Evolutionary conservation across 2,888 invertebrate species (phyloP), one percentile per base, ranked within the genome.

Genomic region (Drosophila putrida): DNA sequence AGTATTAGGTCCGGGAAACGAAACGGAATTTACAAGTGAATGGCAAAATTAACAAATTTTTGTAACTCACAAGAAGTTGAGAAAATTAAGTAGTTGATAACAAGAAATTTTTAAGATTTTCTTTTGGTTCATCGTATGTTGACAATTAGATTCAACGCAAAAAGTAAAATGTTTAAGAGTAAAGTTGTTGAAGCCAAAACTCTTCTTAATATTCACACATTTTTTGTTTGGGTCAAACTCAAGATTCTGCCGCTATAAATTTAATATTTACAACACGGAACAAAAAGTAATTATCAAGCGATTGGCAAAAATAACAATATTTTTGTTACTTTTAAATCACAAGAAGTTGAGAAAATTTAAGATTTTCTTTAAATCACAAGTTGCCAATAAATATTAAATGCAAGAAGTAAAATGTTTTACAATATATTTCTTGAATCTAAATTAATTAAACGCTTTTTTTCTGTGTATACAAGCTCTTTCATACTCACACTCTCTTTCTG

Each of bases 41-140:
- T 25, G 36, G 5, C 4, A 46, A 65, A 65, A 61, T 65, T 69
- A 54, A 41, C 64, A 31, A 20, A 25, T 39, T 36, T 39, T 41
- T 11, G 36, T 47, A 47, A 10, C n/a, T 41, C 8, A n/a, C 39
- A 44, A 31, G 4, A 27, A 6, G 25, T 15, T 59, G 53, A 10
- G 46, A 57, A 69, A 46, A 51, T 59, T 41, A 59, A 11, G 8
- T 35, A 5, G 11, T 20, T 49, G 49, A 5, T 20, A 47, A 44
- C 11, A n/a, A n/a, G n/a, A 44, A 25, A 31, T 47, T 3, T 47
- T 10, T 11, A 10, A 31, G 10, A 4, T 1, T 20, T 15, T 11
- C 6, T 11, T 47, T 15, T 10, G 15, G 4, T 11, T 31, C 9
- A 28, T 4, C 2, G 8, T 28, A 13, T 4, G 13, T 13, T 27